A percentile compares a stretch with the other conserved stretches of the same genome.
phyloP scores from a whole-genome alignment of 2,888 invertebrate species.

The Lycocerus yunnanus region DNA sequence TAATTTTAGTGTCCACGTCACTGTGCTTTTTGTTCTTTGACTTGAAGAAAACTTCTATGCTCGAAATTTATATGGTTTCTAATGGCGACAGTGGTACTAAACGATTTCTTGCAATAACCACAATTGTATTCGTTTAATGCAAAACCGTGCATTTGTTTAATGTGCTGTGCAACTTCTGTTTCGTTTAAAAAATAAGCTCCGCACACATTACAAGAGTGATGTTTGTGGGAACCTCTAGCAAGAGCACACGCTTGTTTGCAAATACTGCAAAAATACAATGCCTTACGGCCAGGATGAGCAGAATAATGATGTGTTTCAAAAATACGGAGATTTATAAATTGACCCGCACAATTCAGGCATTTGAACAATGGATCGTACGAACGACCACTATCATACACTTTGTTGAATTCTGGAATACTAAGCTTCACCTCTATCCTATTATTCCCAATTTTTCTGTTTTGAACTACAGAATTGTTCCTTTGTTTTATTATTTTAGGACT shows the following conservation, averaged over 20 bases:
- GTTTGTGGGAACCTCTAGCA: neutral
- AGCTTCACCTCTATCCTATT: neutral
- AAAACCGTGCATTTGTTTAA: neutral
- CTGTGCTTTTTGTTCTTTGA: neutral
- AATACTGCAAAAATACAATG: neutral
- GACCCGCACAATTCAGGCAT: neutral
- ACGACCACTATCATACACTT: neutral
- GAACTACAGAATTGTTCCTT: neutral
- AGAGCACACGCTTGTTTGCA: neutral
- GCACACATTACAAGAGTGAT: neutral
- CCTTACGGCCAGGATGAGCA: neutral
- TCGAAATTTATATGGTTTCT: neutral
- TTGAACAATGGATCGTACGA: neutral
- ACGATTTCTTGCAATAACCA: neutral
- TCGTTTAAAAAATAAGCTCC: neutral
- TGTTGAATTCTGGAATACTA: neutral
- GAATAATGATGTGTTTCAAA: neutral
- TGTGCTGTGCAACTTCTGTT: neutral
- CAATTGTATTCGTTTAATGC: neutral
- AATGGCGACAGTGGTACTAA: neutral
- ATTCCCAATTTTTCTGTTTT: neutral
- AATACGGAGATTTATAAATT: neutral
- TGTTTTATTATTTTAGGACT: neutral
- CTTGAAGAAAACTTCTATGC: neutral
- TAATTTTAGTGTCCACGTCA: too few species aligned